Conservation (phyloP, 2,797 vertebrate species). For the Spea hammondii region DNA sequence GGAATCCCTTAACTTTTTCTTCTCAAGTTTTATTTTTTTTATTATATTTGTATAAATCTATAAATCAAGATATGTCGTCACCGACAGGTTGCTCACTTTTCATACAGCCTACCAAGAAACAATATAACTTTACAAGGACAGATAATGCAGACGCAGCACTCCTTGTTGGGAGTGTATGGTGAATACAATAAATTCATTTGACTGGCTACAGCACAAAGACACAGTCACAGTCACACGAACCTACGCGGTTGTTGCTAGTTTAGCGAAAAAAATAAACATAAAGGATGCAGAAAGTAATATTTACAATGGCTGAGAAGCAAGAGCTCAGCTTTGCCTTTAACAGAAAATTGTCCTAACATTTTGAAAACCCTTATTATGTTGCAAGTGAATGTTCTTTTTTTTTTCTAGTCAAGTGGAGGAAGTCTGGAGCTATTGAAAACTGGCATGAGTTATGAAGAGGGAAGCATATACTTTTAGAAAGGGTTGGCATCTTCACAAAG, state of each 20-base stretch:
- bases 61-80: no score
- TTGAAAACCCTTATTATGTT: constrained; percentile 43
- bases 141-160: constrained; percentile 9
- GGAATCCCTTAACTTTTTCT: no score
- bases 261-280: constrained; percentile 48
- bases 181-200: constrained; percentile 29
- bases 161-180: constrained; percentile 9
- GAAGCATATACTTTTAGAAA: constrained; percentile 6
- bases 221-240: constrained; percentile 35
- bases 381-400: constrained; percentile 24
- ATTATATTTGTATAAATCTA: no score
- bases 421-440: constrained; percentile 26
- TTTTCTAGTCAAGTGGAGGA: constrained; percentile 25
- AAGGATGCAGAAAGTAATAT: constrained; percentile 42
- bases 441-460: constrained; percentile 5
- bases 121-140: constrained; percentile 18
- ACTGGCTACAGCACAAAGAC: constrained; percentile 37
- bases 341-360: constrained; percentile 39
- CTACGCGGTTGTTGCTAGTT: constrained; percentile 40
- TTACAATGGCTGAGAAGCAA: constrained; percentile 46
- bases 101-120: constrained; percentile 3
- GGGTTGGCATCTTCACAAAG: neutral
- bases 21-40: no score
- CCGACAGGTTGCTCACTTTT: neutral
- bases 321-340: constrained; percentile 40